These are phyloP conservation scores for Phylloscopus trochiloides DNA, from an alignment of 2,113 vertebrate species.

Conservation along the genomic window DNA sequence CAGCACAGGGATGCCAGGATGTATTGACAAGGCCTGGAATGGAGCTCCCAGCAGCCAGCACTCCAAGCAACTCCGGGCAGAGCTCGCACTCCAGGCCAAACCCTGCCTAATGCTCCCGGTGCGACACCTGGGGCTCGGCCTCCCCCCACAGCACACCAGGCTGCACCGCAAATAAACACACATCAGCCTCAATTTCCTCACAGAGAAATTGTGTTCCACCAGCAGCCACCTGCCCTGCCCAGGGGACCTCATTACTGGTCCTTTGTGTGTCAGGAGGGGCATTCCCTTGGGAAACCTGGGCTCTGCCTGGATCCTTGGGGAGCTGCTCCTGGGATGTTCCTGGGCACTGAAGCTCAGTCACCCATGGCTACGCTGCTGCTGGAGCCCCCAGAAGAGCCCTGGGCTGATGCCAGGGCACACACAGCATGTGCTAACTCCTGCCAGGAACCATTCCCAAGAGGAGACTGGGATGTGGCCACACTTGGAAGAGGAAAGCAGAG, in stretches of 20 bases:
- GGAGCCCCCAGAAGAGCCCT: neutral
- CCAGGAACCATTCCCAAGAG: neutral
- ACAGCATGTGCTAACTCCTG: accelerated
- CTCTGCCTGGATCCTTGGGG: accelerated
- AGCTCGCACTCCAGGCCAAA: neutral
- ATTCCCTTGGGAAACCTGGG: neutral
- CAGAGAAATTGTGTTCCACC: accelerated
- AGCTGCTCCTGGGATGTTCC: neutral
- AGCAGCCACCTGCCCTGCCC: neutral
- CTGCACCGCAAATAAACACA: neutral
- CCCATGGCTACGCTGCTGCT: neutral
- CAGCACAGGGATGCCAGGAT: accelerated
- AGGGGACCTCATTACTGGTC: accelerated
- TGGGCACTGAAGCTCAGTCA: accelerated
- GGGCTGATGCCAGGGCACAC: neutral
- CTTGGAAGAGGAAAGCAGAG: neutral
- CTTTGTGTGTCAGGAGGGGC: accelerated
- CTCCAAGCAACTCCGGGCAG: neutral
- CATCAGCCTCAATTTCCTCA: neutral
- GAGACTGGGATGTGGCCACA: neutral
- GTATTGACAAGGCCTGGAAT: neutral
- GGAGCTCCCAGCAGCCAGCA: neutral
- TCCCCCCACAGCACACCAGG: neutral
- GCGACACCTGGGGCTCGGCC: neutral
- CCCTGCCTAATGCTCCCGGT: neutral